Conservation (phyloP, 92 coral and sea anemone genomes). For the Heteractis magnifica region DNA sequence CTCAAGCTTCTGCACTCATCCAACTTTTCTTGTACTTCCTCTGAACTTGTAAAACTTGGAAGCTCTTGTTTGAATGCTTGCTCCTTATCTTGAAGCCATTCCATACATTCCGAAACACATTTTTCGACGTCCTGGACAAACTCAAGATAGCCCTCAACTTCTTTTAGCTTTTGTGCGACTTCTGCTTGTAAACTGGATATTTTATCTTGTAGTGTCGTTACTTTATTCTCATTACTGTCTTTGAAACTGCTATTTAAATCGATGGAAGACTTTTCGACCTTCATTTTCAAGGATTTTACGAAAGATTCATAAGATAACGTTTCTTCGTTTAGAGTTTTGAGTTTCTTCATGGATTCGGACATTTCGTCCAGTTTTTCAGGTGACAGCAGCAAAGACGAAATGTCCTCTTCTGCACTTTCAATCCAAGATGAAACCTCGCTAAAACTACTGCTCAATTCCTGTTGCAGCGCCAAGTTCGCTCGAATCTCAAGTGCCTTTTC, state of each 20-base stretch:
- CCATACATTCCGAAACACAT: constrained; percentile 53
- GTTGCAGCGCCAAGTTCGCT: constrained; percentile 43
- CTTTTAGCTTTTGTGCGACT: constrained; percentile 52
- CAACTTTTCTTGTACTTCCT: constrained; percentile 46
- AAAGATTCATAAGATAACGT: constrained; percentile 59
- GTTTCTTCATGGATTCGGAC: constrained; percentile 44
- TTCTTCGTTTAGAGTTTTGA: constrained; percentile 45
- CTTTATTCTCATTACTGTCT: constrained; percentile 37
- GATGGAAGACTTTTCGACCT: constrained; percentile 42
- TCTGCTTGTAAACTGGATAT: constrained; percentile 46
- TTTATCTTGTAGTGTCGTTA: constrained; percentile 47
- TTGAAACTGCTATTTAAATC: constrained; percentile 42
- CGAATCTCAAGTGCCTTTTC: constrained; percentile 56
- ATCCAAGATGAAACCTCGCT: constrained; percentile 66
- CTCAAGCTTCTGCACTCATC: constrained; percentile 39
- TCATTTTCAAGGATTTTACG: constrained; percentile 53
- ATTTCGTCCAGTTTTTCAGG: constrained; percentile 55
- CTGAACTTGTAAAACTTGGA: constrained; percentile 17
- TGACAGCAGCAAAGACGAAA: constrained; percentile 36
- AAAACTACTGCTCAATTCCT: constrained; percentile 54
- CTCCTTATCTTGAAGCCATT: constrained; percentile 61
- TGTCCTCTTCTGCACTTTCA: constrained; percentile 54
- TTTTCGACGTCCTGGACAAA: constrained; percentile 41
- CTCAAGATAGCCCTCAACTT: constrained; percentile 46
- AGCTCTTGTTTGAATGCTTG: constrained; percentile 31